Evolutionary conservation across 2,113 vertebrate species (phyloP).

Genomic region (Coregonus clupeaformis): DNA sequence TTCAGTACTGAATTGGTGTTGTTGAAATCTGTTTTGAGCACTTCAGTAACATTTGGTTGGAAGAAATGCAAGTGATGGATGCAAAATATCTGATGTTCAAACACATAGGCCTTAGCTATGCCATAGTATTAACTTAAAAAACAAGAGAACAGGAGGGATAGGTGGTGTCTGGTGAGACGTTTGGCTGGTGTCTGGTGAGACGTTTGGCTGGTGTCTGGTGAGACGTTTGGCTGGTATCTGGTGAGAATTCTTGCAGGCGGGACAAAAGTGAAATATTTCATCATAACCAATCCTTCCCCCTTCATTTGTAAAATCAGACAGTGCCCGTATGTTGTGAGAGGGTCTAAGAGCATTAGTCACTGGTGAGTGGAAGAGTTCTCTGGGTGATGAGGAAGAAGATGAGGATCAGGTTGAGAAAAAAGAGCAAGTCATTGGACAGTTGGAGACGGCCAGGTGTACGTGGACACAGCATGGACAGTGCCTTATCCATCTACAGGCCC

Average conservation of each 20-base stretch:
- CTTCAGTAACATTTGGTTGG: too few relatives aligned
- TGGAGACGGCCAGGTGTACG: conserved; percentile 15
- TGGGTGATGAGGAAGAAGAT: conserved; percentile 12
- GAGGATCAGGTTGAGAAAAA: conserved; percentile 25
- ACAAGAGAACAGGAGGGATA: neutral
- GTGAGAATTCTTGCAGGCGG: neutral
- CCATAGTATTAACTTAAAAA: neutral
- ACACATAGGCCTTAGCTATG: conserved; percentile 13
- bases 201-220: neutral
- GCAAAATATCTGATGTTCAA: neutral
- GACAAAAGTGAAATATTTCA: neutral
- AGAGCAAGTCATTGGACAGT: conserved; percentile 22
- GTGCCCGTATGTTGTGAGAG: conserved; percentile 16
- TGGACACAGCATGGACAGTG: conserved; percentile 32
- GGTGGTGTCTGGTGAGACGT: neutral
- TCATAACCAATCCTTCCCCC: neutral
- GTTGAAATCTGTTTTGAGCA: too few relatives aligned
- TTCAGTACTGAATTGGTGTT: too few relatives aligned
- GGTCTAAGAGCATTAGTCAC: neutral
- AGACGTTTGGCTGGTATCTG: neutral
- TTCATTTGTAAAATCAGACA: neutral
- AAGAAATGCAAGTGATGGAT: too few relatives aligned
- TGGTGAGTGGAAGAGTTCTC: conserved; percentile 1
- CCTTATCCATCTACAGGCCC: conserved; percentile 19
- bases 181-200: neutral